Evolutionary conservation across 2,888 invertebrate species (phyloP).

Genomic region (Rotaria socialis): DNA sequence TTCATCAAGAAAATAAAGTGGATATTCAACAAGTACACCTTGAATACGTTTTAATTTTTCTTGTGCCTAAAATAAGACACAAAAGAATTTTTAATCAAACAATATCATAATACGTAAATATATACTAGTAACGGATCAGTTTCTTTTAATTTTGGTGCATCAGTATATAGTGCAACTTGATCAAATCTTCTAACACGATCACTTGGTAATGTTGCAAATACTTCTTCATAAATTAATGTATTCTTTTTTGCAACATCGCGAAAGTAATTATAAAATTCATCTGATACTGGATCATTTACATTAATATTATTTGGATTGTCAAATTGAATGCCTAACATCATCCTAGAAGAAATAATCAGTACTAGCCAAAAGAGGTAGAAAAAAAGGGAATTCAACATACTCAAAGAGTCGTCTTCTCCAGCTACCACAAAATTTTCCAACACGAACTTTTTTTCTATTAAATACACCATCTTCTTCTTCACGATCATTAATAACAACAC

Average conservation of each 20-base stretch:
- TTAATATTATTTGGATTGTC: conserved; percentile 56
- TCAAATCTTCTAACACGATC: conserved; percentile 41
- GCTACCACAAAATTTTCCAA: conserved; percentile 79
- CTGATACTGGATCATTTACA: conserved; percentile 74
- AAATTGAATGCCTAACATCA: conserved; percentile 41
- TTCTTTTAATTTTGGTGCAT: conserved; percentile 34
- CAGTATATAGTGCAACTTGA: conserved; percentile 37
- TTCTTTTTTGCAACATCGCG: conserved; percentile 73
- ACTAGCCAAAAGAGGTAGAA: not conserved
- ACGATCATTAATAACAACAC: conserved; percentile 76
- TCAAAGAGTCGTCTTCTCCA: conserved; percentile 63
- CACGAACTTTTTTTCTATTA: conserved; percentile 74
- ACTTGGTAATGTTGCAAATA: conserved; percentile 50
- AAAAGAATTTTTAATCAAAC: not conserved
- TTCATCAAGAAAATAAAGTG: conserved; percentile 44
- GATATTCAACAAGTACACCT: conserved; percentile 46
- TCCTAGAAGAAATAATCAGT: not conserved
- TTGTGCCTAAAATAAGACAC: conserved; percentile 36
- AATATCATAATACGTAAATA: not conserved
- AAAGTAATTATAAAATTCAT: conserved; percentile 85
- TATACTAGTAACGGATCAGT: conserved; percentile 39
- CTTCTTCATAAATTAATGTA: conserved; percentile 81
- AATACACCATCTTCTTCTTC: conserved; percentile 68
- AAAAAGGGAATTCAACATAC: conserved; percentile 35
- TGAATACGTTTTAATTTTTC: conserved; percentile 39